A percentile compares a stretch with the other conserved stretches of the same genome.
Conservation (phyloP, 2,888 invertebrate species). For the Venustoraphidia nigricollis region DNA sequence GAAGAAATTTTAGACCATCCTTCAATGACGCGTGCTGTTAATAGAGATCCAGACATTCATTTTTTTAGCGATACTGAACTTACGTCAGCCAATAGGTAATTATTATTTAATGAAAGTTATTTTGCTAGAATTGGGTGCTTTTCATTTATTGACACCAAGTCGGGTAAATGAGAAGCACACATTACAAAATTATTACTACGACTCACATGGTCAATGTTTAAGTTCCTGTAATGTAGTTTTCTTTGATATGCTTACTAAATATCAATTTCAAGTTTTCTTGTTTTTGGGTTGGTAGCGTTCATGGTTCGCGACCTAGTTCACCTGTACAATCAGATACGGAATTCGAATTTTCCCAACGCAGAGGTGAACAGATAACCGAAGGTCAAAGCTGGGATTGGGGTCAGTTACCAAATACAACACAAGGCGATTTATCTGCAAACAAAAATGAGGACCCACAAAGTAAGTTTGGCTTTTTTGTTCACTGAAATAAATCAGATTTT, state of each 20-base stretch:
- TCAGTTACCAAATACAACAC: conserved; percentile 49
- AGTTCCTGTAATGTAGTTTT: background rate
- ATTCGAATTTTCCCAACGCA: conserved; percentile 51
- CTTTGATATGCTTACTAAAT: background rate
- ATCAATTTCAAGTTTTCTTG: too few relatives aligned
- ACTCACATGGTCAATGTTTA: background rate
- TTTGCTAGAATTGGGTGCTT: too few relatives aligned
- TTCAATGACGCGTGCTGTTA: conserved; percentile 18
- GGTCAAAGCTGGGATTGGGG: conserved; percentile 82
- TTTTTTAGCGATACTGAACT: conserved; percentile 91
- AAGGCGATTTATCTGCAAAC: conserved; percentile 2
- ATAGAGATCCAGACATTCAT: conserved; percentile 53
- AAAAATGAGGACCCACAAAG: conserved; percentile 8
- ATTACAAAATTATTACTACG: too few relatives aligned
- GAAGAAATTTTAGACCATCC: conserved; percentile 5
- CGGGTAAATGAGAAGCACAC: too few relatives aligned
- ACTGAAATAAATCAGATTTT: too few relatives aligned
- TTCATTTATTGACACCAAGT: too few relatives aligned
- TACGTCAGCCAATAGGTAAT: conserved; percentile 42
- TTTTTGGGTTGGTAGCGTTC: background rate
- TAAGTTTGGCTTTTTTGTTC: background rate
- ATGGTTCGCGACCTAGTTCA: conserved; percentile 55
- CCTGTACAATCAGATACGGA: conserved; percentile 92
- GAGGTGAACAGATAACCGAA: conserved; percentile 25
- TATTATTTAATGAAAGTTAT: background rate